These are phyloP conservation scores for Hirundo rustica DNA, from an alignment of 2,797 vertebrate genomes.

Conservation along the genomic window DNA sequence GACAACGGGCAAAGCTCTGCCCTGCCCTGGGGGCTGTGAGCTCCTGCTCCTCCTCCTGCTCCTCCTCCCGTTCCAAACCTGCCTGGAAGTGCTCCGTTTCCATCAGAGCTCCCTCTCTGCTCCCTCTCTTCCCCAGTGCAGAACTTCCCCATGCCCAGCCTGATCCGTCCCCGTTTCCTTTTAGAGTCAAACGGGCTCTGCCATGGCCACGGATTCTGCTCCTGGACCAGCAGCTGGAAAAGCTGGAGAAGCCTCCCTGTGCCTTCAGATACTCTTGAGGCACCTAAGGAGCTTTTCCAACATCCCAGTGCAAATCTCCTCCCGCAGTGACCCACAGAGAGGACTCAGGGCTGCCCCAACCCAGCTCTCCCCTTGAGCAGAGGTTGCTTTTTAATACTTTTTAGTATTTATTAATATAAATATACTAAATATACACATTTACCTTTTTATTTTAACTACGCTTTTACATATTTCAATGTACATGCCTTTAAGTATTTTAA, in stretches of 20 bases:
- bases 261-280: background rate
- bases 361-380: background rate
- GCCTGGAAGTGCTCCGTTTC: background rate
- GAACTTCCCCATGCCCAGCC: background rate
- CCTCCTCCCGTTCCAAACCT: background rate
- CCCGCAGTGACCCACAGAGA: background rate
- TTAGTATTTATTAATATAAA: background rate
- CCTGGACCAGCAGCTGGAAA: background rate
- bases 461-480: too few relatives aligned
- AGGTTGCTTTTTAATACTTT: too few relatives aligned
- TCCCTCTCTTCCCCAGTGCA: fast-evolving
- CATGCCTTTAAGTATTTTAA: too few relatives aligned
- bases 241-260: background rate
- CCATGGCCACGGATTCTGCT: background rate
- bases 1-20: background rate
- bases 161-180: background rate
- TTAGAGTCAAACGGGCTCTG: background rate
- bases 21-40: background rate
- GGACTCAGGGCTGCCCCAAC: background rate
- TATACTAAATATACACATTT: too few relatives aligned
- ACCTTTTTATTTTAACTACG: too few relatives aligned
- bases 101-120: background rate
- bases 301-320: background rate
- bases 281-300: background rate
- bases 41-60: background rate